phyloP scores from a whole-genome alignment of 2,113 vertebrate species.

The Menidia beryllina region DNA sequence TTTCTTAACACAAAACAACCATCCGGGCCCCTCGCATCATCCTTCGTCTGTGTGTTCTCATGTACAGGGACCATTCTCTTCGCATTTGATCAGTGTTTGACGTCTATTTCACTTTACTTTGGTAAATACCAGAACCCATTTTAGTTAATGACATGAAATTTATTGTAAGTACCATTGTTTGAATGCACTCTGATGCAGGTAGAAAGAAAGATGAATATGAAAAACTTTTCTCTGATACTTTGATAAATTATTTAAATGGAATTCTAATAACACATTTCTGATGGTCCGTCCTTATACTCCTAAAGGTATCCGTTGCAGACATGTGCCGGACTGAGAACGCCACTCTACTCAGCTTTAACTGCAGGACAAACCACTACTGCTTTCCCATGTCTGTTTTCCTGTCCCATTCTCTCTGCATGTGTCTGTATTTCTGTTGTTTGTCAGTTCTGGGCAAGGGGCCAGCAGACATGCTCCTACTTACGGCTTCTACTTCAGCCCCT shows the following conservation, averaged over 20 bases:
- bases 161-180: conserved; percentile 5
- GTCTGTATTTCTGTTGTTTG: conserved; percentile 64
- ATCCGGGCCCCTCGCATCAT: too few species aligned
- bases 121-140: background rate
- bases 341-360: conserved; percentile 42
- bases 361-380: conserved; percentile 48
- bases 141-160: background rate
- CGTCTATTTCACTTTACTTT: conserved; percentile 11
- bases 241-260: background rate
- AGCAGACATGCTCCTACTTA: conserved; percentile 74
- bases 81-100: too few species aligned
- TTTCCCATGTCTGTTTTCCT: conserved; percentile 61
- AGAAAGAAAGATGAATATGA: background rate
- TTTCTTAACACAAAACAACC: too few species aligned
- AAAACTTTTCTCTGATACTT: background rate
- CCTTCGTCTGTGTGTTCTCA: too few species aligned
- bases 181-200: background rate
- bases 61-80: too few species aligned
- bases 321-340: conserved; percentile 17
- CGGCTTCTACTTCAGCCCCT: conserved; percentile 70
- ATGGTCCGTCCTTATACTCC: background rate
- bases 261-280: background rate
- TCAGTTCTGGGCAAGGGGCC: conserved; percentile 65
- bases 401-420: conserved; percentile 52
- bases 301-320: background rate